Base-by-base conservation (phyloP, 2,113 vertebrate species). In the Actenoides lindsayi region DNA sequence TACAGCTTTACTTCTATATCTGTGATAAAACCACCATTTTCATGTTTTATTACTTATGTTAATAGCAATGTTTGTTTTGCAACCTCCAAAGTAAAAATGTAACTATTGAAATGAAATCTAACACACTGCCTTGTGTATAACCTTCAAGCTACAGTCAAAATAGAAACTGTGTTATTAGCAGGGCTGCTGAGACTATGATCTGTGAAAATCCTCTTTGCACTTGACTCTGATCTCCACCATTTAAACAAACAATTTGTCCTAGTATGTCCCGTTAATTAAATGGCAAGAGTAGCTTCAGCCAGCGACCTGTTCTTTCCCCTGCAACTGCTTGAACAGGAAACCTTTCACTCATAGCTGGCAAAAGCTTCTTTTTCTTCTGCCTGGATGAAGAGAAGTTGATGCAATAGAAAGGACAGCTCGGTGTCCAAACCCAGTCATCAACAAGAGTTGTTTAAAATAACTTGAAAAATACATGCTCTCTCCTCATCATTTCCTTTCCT, bases 241-340 rank as follows among this genome's bases (percentile, higher is more conserved):
- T 88, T 87, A 68, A 91, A 59, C 30, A 95, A 90, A 65, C 42
- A 50, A 16, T 80, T 89, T 73, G 56, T 89, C 48, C 54, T 70
- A 23, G 59, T 96, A 97, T 96, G 30, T 82, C 33, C 88, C n/a
- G 20, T 89, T 95, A 96, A 80, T 77, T 85, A 87, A 95, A 78
- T 9, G 16, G 54, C 33, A 89, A 62, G 21, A 56, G n/a, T 63
- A 85, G 51, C 70, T 95, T 60, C 33, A 74, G 42, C 30, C 50
- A 37, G 41, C 2, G 13, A 37, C 37, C 35, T 9, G 9, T 81
- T 81, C 68, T 57, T 31, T 17, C 31, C 63, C 67, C 63, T 53
- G 62, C 80, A 92, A 23, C 13, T 94, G 42, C 76, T 81, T 84
- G 44, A 17, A 17, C 15, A 24, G 24, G 31, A 51, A 82, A 51